Evolutionary conservation across 2,888 invertebrate genomes (phyloP).

Genomic region (Syrphus vitripennis): DNA sequence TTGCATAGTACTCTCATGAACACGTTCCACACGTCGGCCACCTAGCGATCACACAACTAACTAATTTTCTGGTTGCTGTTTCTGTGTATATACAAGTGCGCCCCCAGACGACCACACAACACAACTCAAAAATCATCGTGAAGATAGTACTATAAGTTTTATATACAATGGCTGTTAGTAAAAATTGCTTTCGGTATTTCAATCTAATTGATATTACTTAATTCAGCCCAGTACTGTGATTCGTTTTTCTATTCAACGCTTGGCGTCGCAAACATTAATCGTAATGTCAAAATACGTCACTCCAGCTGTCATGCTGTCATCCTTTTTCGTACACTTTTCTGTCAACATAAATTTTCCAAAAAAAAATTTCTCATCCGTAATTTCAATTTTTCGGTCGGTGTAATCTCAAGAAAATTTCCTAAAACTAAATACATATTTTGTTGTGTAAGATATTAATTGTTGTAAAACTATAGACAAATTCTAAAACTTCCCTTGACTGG

Average conservation of each 20-base stretch:
- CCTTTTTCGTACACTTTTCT: neutral
- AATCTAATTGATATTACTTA: too few relatives aligned
- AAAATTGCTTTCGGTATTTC: too few relatives aligned
- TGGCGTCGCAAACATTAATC: neutral
- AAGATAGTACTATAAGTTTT: too few relatives aligned
- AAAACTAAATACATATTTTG: neutral
- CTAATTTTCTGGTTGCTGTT: too few relatives aligned
- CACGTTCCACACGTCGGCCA: too few relatives aligned
- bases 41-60: too few relatives aligned
- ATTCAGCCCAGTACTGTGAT: neutral
- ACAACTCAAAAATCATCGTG: too few relatives aligned
- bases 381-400: slow-evolving; percentile 20
- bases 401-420: neutral
- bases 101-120: too few relatives aligned
- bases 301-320: slow-evolving; percentile 24
- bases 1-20: too few relatives aligned
- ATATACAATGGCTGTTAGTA: too few relatives aligned
- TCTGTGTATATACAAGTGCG: too few relatives aligned
- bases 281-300: neutral
- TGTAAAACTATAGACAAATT: neutral
- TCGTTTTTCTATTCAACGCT: neutral
- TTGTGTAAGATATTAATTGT: neutral
- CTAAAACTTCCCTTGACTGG: neutral
- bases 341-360: slow-evolving; percentile 59
- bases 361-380: slow-evolving; percentile 38